Conservation (phyloP, 1,140 invertebrate genomes). For the Euura saliciscinereae region DNA sequence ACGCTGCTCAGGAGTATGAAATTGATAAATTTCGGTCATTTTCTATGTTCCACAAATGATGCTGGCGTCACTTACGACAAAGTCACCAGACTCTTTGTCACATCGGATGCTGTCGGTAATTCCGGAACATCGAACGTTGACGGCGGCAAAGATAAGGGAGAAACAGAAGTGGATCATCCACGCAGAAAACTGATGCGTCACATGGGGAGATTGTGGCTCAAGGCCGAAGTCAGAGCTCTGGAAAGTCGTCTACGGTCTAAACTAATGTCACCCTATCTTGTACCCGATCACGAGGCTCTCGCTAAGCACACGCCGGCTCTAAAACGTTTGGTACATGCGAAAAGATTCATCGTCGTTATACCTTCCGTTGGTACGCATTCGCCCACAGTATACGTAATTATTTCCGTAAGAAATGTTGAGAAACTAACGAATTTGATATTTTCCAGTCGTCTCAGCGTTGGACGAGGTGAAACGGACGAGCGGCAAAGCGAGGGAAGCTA, state of each 20-base stretch:
- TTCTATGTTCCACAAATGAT: slow-evolving; percentile 67
- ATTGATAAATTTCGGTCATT: slow-evolving; percentile 75
- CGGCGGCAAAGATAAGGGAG: slow-evolving; percentile 47
- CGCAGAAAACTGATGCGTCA: slow-evolving; percentile 67
- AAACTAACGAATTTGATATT: slow-evolving; percentile 31
- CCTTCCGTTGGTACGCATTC: slow-evolving; percentile 74
- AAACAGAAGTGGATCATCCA: slow-evolving; percentile 33
- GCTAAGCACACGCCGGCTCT: slow-evolving; percentile 74
- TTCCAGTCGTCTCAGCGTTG: slow-evolving; percentile 82
- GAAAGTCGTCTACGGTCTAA: slow-evolving; percentile 61
- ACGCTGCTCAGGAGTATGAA: slow-evolving; percentile 71
- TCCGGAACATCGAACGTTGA: slow-evolving; percentile 46
- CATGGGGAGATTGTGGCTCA: slow-evolving; percentile 79
- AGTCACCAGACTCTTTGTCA: slow-evolving; percentile 58
- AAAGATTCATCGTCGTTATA: slow-evolving; percentile 81
- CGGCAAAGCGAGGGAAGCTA: slow-evolving; percentile 82
- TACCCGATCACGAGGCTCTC: slow-evolving; percentile 75
- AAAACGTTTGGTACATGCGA: slow-evolving; percentile 77
- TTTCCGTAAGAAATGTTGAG: slow-evolving; percentile 14
- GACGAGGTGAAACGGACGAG: slow-evolving; percentile 84
- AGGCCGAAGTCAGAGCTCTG: slow-evolving; percentile 74
- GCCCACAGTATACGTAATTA: background rate
- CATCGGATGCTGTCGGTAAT: slow-evolving; percentile 29
- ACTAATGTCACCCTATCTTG: slow-evolving; percentile 74
- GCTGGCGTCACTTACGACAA: slow-evolving; percentile 66